These are phyloP conservation scores for Melieria picta DNA, from an alignment of 2,888 invertebrate genomes.

Conservation along the genomic window DNA sequence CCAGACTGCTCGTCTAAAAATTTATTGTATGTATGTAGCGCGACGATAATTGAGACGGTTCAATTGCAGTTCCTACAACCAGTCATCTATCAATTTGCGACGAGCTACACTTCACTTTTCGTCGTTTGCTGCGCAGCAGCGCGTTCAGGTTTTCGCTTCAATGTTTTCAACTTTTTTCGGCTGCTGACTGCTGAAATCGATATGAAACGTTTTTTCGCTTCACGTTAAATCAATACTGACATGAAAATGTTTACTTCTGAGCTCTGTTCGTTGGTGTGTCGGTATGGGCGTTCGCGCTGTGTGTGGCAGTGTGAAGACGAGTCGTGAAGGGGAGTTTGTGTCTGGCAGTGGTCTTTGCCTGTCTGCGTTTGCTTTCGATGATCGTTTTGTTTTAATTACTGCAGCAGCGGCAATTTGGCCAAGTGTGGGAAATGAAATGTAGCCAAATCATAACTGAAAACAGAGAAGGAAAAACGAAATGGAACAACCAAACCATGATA, in stretches of 20 bases:
- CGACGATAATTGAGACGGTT: too few species aligned
- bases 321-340: background rate
- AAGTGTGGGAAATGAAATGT: slow-evolving; percentile 12
- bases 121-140: too few species aligned
- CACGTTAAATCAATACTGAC: slow-evolving; percentile 47
- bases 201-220: slow-evolving; percentile 50
- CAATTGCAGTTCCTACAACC: too few species aligned
- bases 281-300: slow-evolving; percentile 1
- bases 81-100: too few species aligned
- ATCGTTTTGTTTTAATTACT: slow-evolving; percentile 32
- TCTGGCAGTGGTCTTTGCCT: slow-evolving; percentile 17
- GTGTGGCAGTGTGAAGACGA: slow-evolving; percentile 21
- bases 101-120: too few species aligned
- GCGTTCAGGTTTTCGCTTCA: slow-evolving; percentile 32
- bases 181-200: slow-evolving; percentile 55
- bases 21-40: too few species aligned
- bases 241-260: slow-evolving; percentile 32
- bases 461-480: too few species aligned
- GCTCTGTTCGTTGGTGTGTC: slow-evolving; percentile 16
- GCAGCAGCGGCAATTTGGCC: slow-evolving; percentile 25
- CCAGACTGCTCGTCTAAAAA: too few species aligned
- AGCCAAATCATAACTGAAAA: background rate
- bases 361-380: slow-evolving; percentile 26
- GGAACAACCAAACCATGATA: too few species aligned
- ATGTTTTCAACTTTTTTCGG: slow-evolving; percentile 51